A percentile compares a stretch with the other conserved stretches of the same genome.
Conservation (phyloP, 2,888 invertebrate species). For the Pyrochroa serraticornis region DNA sequence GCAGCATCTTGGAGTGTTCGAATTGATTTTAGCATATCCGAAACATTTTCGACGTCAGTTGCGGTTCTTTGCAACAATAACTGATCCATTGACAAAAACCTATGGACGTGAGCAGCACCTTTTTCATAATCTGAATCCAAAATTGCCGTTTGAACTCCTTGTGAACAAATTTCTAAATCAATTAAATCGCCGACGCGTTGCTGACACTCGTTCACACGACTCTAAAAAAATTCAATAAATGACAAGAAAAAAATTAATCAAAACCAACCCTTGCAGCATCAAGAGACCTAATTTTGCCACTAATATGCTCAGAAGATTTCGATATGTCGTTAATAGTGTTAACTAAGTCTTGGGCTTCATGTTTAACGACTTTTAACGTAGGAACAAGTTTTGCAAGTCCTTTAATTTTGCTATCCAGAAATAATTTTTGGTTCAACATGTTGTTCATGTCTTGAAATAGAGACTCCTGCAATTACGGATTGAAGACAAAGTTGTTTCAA, state of each 20-base stretch:
- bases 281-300: slow-evolving; percentile 91
- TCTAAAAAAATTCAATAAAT: slow-evolving; percentile 60
- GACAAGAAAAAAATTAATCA: neutral
- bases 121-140: slow-evolving; percentile 95
- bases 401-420: slow-evolving; percentile 80
- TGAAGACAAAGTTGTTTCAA: neutral
- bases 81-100: slow-evolving; percentile 93
- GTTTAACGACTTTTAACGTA: slow-evolving; percentile 76
- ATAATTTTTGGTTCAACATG: slow-evolving; percentile 75
- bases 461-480: slow-evolving; percentile 63
- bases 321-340: slow-evolving; percentile 88
- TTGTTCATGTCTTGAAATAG: slow-evolving; percentile 73
- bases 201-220: slow-evolving; percentile 92
- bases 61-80: slow-evolving; percentile 77
- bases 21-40: slow-evolving; percentile 74
- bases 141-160: slow-evolving; percentile 95
- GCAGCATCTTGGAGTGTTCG: slow-evolving; percentile 78
- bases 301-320: slow-evolving; percentile 88
- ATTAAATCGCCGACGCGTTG: slow-evolving; percentile 92
- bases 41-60: slow-evolving; percentile 73
- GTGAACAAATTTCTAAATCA: slow-evolving; percentile 93
- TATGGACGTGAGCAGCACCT: slow-evolving; percentile 93
- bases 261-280: slow-evolving; percentile 85
- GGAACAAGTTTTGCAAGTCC: slow-evolving; percentile 81
- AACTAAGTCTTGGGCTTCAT: slow-evolving; percentile 80